These are phyloP conservation scores for Drusus annulatus DNA, from an alignment of 1,140 invertebrate genomes.

Conservation along the genomic window DNA sequence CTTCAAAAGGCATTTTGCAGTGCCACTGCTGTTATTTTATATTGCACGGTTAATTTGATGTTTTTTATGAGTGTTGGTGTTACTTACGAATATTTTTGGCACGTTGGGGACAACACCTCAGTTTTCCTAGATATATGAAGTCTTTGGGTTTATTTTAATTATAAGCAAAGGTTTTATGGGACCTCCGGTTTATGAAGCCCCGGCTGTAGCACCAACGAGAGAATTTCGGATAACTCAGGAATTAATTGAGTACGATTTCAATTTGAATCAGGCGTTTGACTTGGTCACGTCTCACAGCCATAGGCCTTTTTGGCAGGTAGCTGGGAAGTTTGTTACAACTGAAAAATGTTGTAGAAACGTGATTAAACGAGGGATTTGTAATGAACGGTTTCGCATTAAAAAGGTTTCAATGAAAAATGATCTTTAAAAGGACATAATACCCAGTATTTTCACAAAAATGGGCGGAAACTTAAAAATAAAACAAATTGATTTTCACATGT, in stretches of 20 bases:
- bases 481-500: no score
- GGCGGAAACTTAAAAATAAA: no score
- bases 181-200: conserved; percentile 52
- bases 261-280: conserved; percentile 19
- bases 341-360: no score
- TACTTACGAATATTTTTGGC: background rate
- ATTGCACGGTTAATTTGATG: background rate
- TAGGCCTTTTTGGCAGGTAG: background rate
- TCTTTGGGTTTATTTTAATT: conserved; percentile 57
- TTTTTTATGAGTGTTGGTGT: conserved; percentile 13
- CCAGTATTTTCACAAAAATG: no score
- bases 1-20: background rate
- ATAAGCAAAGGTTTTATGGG: conserved; percentile 58
- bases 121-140: conserved; percentile 27
- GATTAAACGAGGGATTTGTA: no score
- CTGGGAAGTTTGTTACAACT: background rate
- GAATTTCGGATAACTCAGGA: conserved; percentile 39
- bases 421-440: no score
- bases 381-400: no score
- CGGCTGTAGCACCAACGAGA: conserved; percentile 22
- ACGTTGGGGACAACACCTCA: background rate
- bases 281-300: conserved; percentile 24
- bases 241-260: conserved; percentile 47
- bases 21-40: background rate
- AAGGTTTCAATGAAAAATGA: no score